Conservation (phyloP, 1,140 invertebrate genomes). For the Heliconius nattereri region DNA sequence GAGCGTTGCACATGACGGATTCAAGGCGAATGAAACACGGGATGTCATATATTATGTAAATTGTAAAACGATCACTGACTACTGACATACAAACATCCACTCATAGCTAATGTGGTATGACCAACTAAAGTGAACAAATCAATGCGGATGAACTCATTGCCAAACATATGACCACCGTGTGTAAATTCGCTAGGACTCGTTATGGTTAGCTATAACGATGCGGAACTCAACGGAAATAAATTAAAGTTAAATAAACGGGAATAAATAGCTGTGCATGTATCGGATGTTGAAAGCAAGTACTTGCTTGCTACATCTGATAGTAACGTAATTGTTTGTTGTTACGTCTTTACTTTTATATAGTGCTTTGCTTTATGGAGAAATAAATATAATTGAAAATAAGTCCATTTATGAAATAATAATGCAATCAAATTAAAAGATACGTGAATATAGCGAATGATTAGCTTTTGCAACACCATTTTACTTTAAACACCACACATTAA, state of each 20-base stretch:
- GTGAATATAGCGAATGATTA: conserved; percentile 24
- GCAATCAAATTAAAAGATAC: conserved; percentile 4
- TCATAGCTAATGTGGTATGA: conserved; percentile 72
- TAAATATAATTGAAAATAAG: conserved; percentile 21
- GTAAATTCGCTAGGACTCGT: conserved; percentile 78
- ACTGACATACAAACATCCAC: conserved; percentile 79
- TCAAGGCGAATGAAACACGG: conserved; percentile 81
- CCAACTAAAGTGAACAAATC: conserved; percentile 73
- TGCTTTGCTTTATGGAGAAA: conserved; percentile 35
- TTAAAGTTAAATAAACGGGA: conserved; percentile 25
- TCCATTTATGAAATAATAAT: conserved; percentile 20
- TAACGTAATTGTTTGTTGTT: conserved; percentile 1
- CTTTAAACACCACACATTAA: conserved; percentile 5
- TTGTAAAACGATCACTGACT: conserved; percentile 75
- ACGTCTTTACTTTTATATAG: neutral
- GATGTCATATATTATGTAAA: conserved; percentile 81
- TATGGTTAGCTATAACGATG: conserved; percentile 51
- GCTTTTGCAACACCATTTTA: conserved; percentile 20
- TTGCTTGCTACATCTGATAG: conserved; percentile 26
- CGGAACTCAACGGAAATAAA: conserved; percentile 33
- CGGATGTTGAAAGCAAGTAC: conserved; percentile 22
- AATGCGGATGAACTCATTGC: conserved; percentile 71
- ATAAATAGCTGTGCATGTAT: conserved; percentile 24
- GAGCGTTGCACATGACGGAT: conserved; percentile 80
- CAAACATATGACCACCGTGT: conserved; percentile 81